Evolutionary conservation across 2,113 vertebrate genomes (phyloP).

Genomic region (Sorex fumeus): DNA sequence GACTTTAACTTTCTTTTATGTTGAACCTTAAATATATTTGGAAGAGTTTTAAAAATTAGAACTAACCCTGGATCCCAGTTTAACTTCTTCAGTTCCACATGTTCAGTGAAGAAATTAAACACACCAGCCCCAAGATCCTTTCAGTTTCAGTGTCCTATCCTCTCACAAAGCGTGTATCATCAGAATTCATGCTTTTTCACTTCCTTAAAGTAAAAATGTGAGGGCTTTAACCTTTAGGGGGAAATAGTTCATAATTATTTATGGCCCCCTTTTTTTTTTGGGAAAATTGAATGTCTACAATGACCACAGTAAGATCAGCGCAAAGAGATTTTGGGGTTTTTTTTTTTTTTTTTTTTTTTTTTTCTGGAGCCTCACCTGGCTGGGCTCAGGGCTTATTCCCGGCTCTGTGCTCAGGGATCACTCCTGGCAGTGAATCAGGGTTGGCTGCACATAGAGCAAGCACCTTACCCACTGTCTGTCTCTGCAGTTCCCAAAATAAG

Average conservation of each 20-base stretch:
- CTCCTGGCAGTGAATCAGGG: too few species aligned
- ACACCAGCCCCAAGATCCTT: neutral
- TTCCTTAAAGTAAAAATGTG: neutral
- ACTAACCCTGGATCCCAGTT: neutral
- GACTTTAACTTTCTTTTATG: neutral
- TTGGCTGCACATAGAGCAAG: too few species aligned
- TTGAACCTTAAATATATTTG: neutral
- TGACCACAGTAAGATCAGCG: neutral
- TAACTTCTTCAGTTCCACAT: conserved; percentile 41
- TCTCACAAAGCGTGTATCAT: neutral
- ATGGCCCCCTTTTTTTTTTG: conserved; percentile 29
- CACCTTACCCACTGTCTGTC: too few species aligned
- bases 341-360: too few species aligned
- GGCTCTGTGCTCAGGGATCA: too few species aligned
- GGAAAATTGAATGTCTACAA: conserved; percentile 10
- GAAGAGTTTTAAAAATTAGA: neutral
- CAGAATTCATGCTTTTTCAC: conserved; percentile 12
- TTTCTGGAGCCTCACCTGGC: too few species aligned
- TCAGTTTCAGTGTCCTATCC: conserved; percentile 28
- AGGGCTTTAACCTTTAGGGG: conserved; percentile 5
- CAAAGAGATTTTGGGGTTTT: too few species aligned
- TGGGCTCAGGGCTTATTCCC: too few species aligned
- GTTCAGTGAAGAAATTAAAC: conserved; percentile 30
- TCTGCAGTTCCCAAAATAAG: neutral
- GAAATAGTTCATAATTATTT: neutral